Evolutionary conservation across 2,113 vertebrate species (phyloP), one percentile per base, ranked within the genome.

Genomic region (Calonectris borealis): DNA sequence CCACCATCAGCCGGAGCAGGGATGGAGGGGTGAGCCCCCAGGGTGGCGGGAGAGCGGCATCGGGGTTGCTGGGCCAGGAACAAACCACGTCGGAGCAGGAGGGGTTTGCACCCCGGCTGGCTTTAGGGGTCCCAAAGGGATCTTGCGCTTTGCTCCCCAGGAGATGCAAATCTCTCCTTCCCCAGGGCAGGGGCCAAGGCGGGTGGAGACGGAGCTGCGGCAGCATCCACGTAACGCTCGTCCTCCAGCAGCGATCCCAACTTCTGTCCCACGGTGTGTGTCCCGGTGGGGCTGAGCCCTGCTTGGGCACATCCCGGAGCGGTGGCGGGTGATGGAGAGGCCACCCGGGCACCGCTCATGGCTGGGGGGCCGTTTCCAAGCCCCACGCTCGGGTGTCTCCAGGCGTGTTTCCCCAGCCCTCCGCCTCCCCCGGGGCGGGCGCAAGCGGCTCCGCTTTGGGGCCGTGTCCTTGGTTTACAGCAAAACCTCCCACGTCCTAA

Each of bases 381-480:
- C 58, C 54, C 52, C 58, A 21, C 4, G 1, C 40, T 42, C 2
- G 0, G 36, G 31, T 8, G 19, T 42, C 54, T 70, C 49, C 84
- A 48, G 27, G 10, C 1, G n/a, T 4, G 6, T 2, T 48, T 57
- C 60, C 69, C 54, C 60, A 65, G 42, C 64, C 70, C 83, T 46
- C 31, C 17, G 4, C 19, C 60, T 64, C 55, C 76, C 55, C 52
- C 24, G 27, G 18, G 42, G 49, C 1, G 8, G 76, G 48, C 0
- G 0, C 34, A 27, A 54, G 58, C 0, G 0, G n/a, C 73, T 79
- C 61, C 0, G 1, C 42, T 36, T 14, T 6, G 17, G 83, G 82
- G 70, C n/a, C 8, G 0, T 0, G 5, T 55, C 58, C 75, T 54
- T 8, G 19, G 21, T 7, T 68, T 55, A 42, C 44, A 83, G 62